Evolutionary conservation across 2,888 invertebrate genomes (phyloP), one percentile per base, ranked within the genome.

Genomic region (Stomorhina lunata): DNA sequence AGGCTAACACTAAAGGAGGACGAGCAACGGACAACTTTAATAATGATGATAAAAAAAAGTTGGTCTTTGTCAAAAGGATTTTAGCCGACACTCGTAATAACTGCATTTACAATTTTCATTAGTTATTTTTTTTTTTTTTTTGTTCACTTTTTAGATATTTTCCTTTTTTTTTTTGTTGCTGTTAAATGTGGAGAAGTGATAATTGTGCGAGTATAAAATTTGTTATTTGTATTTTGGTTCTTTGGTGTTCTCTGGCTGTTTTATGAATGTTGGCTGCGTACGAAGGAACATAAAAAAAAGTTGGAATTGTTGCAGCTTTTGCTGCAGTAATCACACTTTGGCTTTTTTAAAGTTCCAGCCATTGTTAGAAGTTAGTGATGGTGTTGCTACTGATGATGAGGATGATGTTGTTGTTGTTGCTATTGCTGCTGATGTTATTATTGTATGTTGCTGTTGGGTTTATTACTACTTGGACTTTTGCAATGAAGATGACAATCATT

Each of bases 401-500:
- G 61, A 48, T 25, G 25, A 32, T 45, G 29, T 32, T 5, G 20
- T 10, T 48, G 55, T 32, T 72, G 66, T 25, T 45, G 17, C 48
- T 45, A 34, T 37, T 61, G 78, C 48, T 77, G 73, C 61, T 78
- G 59, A 65, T 79, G 65, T 79, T 77, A 72, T 81, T 81, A 77
- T 77, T 65, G 69, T 75, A 32, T 78, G 22, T 61, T 43, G 43
- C 43, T 37, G 59, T 76, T 78, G 69, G 73, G 57, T 75, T 82
- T 71, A 79, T 82, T 79, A 79, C n/a, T n/a, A n/a, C 65, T 82
- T 75, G 63, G 75, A 82, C 63, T 81, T 79, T 69, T 79, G 85
- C 86, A 84, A 85, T 85, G 84, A 87, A 89, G 89, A 89, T 89
- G 90, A 88, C 89, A 89, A 89, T 89, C 89, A 89, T 89, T 90